Conservation (phyloP, 1,140 invertebrate genomes). For the Pogonomyrmex californicus region DNA sequence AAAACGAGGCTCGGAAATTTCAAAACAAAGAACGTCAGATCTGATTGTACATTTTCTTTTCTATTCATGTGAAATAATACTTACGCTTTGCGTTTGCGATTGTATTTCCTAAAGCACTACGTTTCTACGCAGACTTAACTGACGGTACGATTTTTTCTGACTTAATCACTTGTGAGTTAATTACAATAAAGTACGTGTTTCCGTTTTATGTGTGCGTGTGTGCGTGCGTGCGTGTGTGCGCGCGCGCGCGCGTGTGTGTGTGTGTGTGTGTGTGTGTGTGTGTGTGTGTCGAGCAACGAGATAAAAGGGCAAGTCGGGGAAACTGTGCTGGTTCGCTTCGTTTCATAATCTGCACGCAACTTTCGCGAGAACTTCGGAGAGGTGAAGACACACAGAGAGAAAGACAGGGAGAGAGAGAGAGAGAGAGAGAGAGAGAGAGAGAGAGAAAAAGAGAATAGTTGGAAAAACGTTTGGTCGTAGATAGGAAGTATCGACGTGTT, state of each 20-base stretch:
- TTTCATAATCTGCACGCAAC: constrained; percentile 24
- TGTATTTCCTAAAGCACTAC: neutral
- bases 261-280: too few relatives aligned
- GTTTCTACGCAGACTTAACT: neutral
- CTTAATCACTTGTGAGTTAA: neutral
- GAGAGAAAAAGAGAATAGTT: constrained; percentile 5
- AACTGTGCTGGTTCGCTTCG: neutral
- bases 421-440: constrained; percentile 12
- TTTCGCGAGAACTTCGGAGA: constrained; percentile 4
- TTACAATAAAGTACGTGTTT: constrained; percentile 16
- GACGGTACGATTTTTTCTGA: neutral
- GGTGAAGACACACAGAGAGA: neutral
- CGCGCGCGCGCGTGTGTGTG: too few relatives aligned
- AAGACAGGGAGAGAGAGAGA: too few relatives aligned
- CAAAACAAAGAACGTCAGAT: neutral
- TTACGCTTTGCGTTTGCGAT: neutral
- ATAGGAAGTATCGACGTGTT: constrained; percentile 64
- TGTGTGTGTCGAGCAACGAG: neutral
- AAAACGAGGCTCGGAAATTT: neutral
- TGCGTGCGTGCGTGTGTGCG: too few relatives aligned
- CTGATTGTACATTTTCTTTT: neutral
- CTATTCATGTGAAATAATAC: neutral
- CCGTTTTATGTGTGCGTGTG: too few relatives aligned
- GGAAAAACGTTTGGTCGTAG: constrained; percentile 47
- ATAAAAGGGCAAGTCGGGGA: constrained; percentile 1